Evolutionary conservation across 2,797 vertebrate genomes (phyloP).

Genomic region (Synaphobranchus kaupii): DNA sequence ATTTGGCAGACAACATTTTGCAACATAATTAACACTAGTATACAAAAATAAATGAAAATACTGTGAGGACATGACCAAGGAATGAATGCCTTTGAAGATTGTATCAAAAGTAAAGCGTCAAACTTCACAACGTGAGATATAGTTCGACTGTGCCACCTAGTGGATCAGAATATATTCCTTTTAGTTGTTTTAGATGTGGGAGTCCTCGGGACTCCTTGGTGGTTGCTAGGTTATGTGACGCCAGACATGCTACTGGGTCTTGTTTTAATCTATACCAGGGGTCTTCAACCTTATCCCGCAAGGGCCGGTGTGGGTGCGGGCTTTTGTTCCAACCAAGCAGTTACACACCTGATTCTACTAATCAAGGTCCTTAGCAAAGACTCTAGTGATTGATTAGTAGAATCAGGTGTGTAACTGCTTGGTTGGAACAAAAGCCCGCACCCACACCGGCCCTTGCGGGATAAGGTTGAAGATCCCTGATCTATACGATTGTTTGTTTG

Average conservation of each 20-base stretch:
- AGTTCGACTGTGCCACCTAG: neutral
- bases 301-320: too few species aligned
- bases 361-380: too few species aligned
- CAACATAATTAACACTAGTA: neutral
- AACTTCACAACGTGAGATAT: neutral
- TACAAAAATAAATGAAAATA: neutral
- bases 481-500: neutral
- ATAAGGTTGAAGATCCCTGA: too few species aligned
- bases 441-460: too few species aligned
- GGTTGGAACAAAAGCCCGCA: too few species aligned
- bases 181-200: neutral
- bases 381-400: too few species aligned
- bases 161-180: neutral
- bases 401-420: too few species aligned
- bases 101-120: neutral
- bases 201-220: neutral
- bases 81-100: neutral
- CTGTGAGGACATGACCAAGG: neutral
- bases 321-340: too few species aligned
- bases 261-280: neutral
- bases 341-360: too few species aligned
- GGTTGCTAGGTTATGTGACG: neutral
- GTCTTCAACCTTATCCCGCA: too few species aligned
- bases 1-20: neutral
- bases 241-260: neutral